A percentile compares a stretch with the other conserved stretches of the same genome.
These are phyloP conservation scores for Lindbergichthys nudifrons DNA, from an alignment of 2,797 vertebrate genomes.

Conservation along the genomic window DNA sequence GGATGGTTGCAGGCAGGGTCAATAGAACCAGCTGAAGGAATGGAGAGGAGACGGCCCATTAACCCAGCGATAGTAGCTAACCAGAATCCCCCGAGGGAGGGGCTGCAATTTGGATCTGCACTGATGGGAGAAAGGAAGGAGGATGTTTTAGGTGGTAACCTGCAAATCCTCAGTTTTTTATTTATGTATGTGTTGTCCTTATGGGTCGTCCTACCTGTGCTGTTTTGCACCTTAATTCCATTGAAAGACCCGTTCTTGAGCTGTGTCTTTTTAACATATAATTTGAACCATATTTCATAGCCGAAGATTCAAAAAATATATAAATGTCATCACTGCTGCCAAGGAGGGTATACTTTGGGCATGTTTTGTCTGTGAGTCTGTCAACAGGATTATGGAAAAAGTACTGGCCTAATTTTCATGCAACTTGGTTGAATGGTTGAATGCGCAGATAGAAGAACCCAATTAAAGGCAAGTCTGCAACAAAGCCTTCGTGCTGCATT, in stretches of 20 bases:
- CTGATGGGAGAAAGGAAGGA: slow-evolving; percentile 22
- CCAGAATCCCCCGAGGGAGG: slow-evolving; percentile 48
- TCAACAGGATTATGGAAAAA: too few species aligned
- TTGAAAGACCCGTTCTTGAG: neutral
- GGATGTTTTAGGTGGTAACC: slow-evolving; percentile 29
- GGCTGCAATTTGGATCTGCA: slow-evolving; percentile 34
- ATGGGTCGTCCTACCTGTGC: neutral
- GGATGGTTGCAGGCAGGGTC: slow-evolving; percentile 47
- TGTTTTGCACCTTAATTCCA: slow-evolving; percentile 5
- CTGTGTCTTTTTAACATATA: too few species aligned
- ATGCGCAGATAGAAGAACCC: too few species aligned
- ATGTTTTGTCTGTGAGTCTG: too few species aligned
- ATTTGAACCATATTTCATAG: neutral
- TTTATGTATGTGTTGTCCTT: neutral
- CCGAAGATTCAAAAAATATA: neutral
- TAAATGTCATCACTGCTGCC: too few species aligned
- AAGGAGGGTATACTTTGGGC: too few species aligned
- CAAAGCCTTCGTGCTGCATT: too few species aligned
- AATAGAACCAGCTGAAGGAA: slow-evolving; percentile 55
- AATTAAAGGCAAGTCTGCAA: too few species aligned
- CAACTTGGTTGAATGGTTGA: too few species aligned
- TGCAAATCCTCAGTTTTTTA: slow-evolving; percentile 14
- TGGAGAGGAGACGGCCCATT: slow-evolving; percentile 73
- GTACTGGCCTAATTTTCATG: too few species aligned
- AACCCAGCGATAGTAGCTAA: slow-evolving; percentile 64